A percentile compares a stretch with the other conserved stretches of the same genome.
phyloP scores from a whole-genome alignment of 2,113 vertebrate genomes.

The Alligator mississippiensis region DNA sequence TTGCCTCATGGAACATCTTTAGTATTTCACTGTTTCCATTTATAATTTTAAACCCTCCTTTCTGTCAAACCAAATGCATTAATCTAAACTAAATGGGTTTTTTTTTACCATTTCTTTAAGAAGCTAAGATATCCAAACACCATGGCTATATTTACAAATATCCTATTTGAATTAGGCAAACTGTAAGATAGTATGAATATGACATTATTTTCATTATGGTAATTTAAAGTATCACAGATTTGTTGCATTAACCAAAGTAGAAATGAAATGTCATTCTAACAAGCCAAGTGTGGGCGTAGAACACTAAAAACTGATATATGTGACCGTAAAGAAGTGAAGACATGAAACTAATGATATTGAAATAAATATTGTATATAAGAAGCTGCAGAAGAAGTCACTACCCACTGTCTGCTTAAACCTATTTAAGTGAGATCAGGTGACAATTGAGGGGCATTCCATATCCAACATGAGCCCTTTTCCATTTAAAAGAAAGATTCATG shows the following conservation, averaged over 20 bases:
- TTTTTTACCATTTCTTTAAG: not conserved
- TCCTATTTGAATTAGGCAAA: not conserved
- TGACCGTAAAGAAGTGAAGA: not conserved
- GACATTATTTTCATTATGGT: not conserved
- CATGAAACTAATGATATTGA: not conserved
- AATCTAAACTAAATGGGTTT: not conserved
- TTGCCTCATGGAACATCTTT: not conserved
- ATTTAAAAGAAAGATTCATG: not conserved
- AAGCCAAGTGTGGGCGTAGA: not conserved
- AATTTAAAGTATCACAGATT: not conserved
- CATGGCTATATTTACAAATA: not conserved
- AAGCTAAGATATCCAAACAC: not conserved
- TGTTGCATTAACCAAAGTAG: not conserved
- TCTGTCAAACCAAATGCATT: not conserved
- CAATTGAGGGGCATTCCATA: not conserved
- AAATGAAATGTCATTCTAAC: not conserved
- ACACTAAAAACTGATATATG: not conserved
- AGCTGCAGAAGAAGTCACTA: not conserved
- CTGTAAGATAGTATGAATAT: not conserved
- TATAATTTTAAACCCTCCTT: not conserved
- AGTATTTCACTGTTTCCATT: not conserved
- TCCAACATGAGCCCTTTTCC: accelerated
- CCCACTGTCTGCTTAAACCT: not conserved
- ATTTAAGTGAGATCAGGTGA: not conserved
- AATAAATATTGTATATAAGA: not conserved